Base-by-base conservation (phyloP, 2,113 vertebrate species). In the Furnarius figulus region DNA sequence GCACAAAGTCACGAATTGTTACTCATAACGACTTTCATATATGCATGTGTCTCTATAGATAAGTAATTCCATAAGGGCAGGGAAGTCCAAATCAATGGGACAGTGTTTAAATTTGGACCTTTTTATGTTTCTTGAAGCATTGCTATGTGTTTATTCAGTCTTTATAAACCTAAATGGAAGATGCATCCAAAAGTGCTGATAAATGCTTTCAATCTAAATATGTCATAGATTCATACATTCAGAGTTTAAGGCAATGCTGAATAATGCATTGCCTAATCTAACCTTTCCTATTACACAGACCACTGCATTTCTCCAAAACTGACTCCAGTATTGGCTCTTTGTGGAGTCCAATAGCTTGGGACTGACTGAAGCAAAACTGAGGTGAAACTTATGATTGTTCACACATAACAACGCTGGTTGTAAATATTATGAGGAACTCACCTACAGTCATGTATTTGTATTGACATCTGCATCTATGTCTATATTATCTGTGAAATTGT, bases 251-350 rank as follows among this genome's bases (percentile, higher is more conserved):
- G 42, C 40, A 65, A 4, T 73, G 30, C 25, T 77, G 68, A 95
- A 97, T 92, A 89, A 83, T 72, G 76, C 21, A 76, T 90, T 83
- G 37, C 42, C 80, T 93, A 70, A 76, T 62, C 71, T 90, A 78
- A 92, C 85, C 90, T 90, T 90, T 95, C 31, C 53, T 73, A 40
- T 93, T 91, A 87, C 78, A 73, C 59, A 79, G 58, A 58, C 56
- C 39, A n/a, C 75, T 94, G 42, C 56, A 17, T 75, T 79, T 76
- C 53, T 87, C 77, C 53, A 63, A 21, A 82, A 85, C 0, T 68
- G 74, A 85, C 58, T 82, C 71, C 10, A 13, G 4, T 67, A 47
- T 24, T 80, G 73, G 70, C 9, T 93, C 14, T 25, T 61, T 42
- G 33, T 66, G 85, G 85, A 65, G 24, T 33, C 27, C 0, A 0